A percentile compares a stretch with the other conserved stretches of the same genome.
These are phyloP conservation scores for Brachypalpus laphriformis DNA, from an alignment of 2,888 invertebrate species.

Conservation along the genomic window DNA sequence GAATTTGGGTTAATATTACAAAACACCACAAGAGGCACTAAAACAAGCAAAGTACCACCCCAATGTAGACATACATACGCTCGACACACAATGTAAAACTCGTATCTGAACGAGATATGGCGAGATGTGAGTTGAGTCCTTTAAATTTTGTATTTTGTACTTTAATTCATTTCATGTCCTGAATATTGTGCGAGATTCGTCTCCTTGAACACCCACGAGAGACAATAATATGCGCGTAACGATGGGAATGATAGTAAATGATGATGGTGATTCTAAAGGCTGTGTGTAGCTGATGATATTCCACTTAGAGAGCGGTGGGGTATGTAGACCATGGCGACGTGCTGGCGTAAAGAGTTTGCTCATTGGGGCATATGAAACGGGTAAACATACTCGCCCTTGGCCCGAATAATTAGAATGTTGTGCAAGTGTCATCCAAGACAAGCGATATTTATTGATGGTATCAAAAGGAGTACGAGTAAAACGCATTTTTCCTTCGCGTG, in stretches of 20 bases:
- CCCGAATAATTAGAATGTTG: conserved; percentile 17
- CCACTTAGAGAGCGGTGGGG: not conserved
- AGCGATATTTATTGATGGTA: not conserved
- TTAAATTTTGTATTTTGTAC: conserved; percentile 10
- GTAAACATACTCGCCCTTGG: conserved; percentile 20
- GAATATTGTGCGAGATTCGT: conserved; percentile 10
- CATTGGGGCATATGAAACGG: conserved; percentile 1
- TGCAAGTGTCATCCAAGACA: not conserved
- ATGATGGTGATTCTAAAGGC: conserved; percentile 1
- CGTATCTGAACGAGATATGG: conserved; percentile 21
- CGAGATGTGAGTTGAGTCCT: conserved; percentile 20
- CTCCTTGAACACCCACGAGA: conserved; percentile 14
- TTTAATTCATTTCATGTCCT: conserved; percentile 28
- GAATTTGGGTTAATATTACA: conserved; percentile 66
- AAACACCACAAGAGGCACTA: conserved; percentile 48
- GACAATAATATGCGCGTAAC: conserved; percentile 37
- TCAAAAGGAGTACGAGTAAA: not conserved
- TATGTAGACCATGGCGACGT: conserved; percentile 28
- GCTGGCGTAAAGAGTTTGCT: conserved; percentile 24
- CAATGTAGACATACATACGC: conserved; percentile 22
- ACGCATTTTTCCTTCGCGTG: not conserved
- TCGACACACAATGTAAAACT: conserved; percentile 34
- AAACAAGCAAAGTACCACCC: conserved; percentile 11
- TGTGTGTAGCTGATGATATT: conserved; percentile 19
- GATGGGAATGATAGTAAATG: conserved; percentile 13